phyloP scores from a whole-genome alignment of 2,888 invertebrate genomes.

The Plebejus argus region DNA sequence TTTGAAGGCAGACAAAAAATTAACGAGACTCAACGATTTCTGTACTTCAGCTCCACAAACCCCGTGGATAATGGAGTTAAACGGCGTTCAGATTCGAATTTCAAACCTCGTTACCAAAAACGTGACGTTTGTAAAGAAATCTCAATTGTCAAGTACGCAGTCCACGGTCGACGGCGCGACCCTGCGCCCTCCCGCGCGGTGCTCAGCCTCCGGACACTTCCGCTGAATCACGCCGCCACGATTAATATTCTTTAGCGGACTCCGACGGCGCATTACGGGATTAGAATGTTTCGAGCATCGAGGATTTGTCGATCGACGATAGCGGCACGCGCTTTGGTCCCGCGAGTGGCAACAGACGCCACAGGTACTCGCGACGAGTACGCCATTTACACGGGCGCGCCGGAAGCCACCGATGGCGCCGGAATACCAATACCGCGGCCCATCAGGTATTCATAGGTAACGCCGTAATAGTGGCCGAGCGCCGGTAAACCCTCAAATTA shows the following conservation, averaged over 20 bases:
- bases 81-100: constrained; percentile 56
- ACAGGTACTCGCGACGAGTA: background rate
- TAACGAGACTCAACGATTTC: background rate
- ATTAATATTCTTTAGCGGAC: constrained; percentile 77
- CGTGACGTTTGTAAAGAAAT: constrained; percentile 47
- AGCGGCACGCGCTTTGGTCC: constrained; percentile 44
- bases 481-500: constrained; percentile 75
- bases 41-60: background rate
- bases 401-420: constrained; percentile 33
- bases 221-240: constrained; percentile 69
- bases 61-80: background rate
- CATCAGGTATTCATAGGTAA: constrained; percentile 65
- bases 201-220: constrained; percentile 52
- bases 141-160: background rate
- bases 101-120: constrained; percentile 69
- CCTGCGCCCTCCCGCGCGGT: constrained; percentile 49
- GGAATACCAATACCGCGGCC: constrained; percentile 42
- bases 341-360: background rate
- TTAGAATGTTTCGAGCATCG: constrained; percentile 63
- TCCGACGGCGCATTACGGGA: constrained; percentile 69
- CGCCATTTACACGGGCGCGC: background rate
- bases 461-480: constrained; percentile 67
- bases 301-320: constrained; percentile 63
- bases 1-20: background rate
- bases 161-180: background rate